These are phyloP conservation scores for Drosophila obscura DNA, from an alignment of 1,140 invertebrate genomes.

Conservation along the genomic window DNA sequence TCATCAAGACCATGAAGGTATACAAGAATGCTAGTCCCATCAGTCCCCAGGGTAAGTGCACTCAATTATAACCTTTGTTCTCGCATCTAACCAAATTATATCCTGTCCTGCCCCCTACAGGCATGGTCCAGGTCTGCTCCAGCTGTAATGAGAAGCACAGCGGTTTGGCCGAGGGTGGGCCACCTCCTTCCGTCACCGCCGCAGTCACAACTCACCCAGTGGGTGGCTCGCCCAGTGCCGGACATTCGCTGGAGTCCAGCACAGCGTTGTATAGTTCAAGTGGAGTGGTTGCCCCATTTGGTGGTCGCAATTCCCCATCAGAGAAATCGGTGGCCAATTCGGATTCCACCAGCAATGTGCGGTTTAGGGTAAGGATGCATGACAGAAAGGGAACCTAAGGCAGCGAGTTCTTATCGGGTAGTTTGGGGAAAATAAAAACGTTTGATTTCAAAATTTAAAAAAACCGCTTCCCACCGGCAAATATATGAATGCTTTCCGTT, in stretches of 20 bases:
- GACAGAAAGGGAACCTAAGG: not conserved
- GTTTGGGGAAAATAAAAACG: too few species aligned
- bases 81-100: conserved; percentile 20
- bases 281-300: conserved; percentile 38
- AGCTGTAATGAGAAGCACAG: conserved; percentile 86
- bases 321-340: conserved; percentile 82
- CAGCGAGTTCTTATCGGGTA: not conserved
- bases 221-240: conserved; percentile 28
- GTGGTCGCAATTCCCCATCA: conserved; percentile 76
- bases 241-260: conserved; percentile 55
- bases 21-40: conserved; percentile 93
- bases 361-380: conserved; percentile 73
- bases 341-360: conserved; percentile 80
- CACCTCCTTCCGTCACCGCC: conserved; percentile 11
- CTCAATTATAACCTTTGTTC: conserved; percentile 11
- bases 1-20: conserved; percentile 90
- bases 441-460: too few species aligned
- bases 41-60: conserved; percentile 87
- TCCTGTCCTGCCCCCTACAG: conserved; percentile 59
- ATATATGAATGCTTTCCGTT: too few species aligned
- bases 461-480: too few species aligned
- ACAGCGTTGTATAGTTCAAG: conserved; percentile 53
- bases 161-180: conserved; percentile 72
- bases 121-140: conserved; percentile 93
- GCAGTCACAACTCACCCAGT: conserved; percentile 22